These are phyloP conservation scores for Eilema caniola DNA, from an alignment of 2,888 invertebrate species.

Conservation along the genomic window DNA sequence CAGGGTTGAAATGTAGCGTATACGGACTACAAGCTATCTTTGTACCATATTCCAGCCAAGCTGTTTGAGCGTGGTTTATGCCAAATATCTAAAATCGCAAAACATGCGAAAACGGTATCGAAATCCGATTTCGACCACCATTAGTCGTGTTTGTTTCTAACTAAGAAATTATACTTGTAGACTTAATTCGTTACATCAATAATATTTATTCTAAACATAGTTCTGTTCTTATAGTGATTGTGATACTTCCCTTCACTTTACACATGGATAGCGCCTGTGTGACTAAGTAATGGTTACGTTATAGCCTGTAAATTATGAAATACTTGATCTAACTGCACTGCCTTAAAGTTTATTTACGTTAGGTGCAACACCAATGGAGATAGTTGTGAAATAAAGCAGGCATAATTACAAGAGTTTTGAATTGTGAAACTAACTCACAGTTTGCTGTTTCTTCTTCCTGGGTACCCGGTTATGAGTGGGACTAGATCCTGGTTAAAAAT, in stretches of 20 bases:
- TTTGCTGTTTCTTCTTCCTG: not conserved
- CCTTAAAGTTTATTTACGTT: conserved; percentile 29
- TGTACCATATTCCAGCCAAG: too few relatives aligned
- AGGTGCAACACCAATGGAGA: conserved; percentile 15
- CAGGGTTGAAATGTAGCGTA: too few relatives aligned
- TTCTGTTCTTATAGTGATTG: conserved; percentile 45
- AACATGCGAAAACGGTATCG: not conserved
- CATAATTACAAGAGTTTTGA: not conserved
- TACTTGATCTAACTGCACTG: conserved; percentile 34
- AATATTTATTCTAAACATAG: conserved; percentile 29
- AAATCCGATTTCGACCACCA: not conserved
- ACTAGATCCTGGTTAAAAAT: not conserved
- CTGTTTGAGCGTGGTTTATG: not conserved
- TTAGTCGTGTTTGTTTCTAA: not conserved
- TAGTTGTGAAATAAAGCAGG: conserved; percentile 12
- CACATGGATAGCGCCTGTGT: conserved; percentile 49
- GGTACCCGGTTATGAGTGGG: not conserved
- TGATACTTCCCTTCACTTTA: conserved; percentile 53
- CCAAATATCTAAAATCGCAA: not conserved
- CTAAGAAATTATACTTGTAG: conserved; percentile 3
- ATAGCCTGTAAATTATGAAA: conserved; percentile 52
- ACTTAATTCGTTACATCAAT: not conserved
- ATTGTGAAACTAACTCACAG: not conserved
- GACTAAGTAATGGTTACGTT: conserved; percentile 33
- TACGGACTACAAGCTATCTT: too few relatives aligned